phyloP scores from a whole-genome alignment of 2,888 invertebrate species.

The Nymphalis polychloros region DNA sequence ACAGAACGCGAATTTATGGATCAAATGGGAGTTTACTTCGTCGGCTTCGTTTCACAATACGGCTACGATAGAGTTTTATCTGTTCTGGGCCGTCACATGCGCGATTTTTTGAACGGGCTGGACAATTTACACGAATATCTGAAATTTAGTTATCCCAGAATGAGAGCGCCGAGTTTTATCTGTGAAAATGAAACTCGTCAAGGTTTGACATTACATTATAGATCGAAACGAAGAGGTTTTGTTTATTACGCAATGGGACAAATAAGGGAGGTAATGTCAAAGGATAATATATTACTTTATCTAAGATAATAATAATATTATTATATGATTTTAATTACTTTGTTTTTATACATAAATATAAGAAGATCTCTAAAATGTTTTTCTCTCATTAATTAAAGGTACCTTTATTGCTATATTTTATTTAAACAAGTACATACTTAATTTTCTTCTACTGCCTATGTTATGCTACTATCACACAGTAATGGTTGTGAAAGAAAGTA shows the following conservation, averaged over 20 bases:
- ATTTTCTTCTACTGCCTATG: no score
- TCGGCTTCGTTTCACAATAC: conserved; percentile 95
- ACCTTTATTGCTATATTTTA: no score
- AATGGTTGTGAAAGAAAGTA: no score
- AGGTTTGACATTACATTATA: conserved; percentile 95
- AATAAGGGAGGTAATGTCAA: conserved; percentile 87
- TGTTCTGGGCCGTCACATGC: conserved; percentile 94
- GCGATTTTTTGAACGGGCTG: conserved; percentile 96
- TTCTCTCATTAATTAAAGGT: no score
- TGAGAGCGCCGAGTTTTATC: conserved; percentile 97
- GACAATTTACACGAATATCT: conserved; percentile 99
- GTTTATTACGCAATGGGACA: conserved; percentile 99
- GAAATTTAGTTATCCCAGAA: conserved; percentile 95
- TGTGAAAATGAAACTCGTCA: conserved; percentile 97
- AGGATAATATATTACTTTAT: no score
- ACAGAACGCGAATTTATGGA: conserved; percentile 95
- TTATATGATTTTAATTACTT: no score
- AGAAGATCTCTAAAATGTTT: no score
- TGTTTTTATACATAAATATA: no score
- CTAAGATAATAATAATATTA: no score
- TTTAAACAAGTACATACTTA: no score
- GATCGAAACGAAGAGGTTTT: conserved; percentile 95
- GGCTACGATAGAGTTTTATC: conserved; percentile 96
- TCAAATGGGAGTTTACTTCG: conserved; percentile 96
- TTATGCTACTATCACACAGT: no score